phyloP scores from a whole-genome alignment of 2,888 invertebrate species.

The Ormyrus thymus region DNA sequence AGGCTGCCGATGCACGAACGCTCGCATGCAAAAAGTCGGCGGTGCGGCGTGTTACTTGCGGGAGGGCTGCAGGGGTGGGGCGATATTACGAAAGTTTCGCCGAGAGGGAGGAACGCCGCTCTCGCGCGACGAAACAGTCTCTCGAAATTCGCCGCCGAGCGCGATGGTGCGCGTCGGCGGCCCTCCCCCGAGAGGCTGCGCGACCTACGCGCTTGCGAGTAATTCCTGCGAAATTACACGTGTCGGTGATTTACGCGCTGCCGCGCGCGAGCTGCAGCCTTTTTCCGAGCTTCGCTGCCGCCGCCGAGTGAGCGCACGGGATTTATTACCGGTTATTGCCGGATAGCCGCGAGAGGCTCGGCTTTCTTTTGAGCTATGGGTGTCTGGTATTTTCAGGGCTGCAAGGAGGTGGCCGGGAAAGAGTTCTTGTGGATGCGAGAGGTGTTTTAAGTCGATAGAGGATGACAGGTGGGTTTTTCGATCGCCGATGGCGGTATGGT shows the following conservation, averaged over 20 bases:
- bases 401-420: no score
- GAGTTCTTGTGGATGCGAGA: no score
- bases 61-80: not conserved
- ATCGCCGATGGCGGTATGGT: no score
- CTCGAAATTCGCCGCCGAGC: not conserved
- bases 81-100: constrained; percentile 47
- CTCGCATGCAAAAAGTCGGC: not conserved
- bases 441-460: no score
- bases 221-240: constrained; percentile 44
- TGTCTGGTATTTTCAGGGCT: no score
- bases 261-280: not conserved
- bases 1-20: constrained; percentile 38
- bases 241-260: constrained; percentile 41
- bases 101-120: not conserved
- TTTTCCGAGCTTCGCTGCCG: not conserved
- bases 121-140: not conserved
- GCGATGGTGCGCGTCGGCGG: constrained; percentile 12
- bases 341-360: not conserved
- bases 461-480: no score
- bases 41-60: constrained; percentile 12
- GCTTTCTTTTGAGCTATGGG: not conserved
- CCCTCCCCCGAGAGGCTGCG: not conserved
- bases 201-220: constrained; percentile 5
- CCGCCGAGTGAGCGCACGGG: not conserved
- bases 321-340: constrained; percentile 32